Evolutionary conservation across 2,797 vertebrate species (phyloP), one percentile per base, ranked within the genome.

Genomic region (Premnoplex brunnescens): DNA sequence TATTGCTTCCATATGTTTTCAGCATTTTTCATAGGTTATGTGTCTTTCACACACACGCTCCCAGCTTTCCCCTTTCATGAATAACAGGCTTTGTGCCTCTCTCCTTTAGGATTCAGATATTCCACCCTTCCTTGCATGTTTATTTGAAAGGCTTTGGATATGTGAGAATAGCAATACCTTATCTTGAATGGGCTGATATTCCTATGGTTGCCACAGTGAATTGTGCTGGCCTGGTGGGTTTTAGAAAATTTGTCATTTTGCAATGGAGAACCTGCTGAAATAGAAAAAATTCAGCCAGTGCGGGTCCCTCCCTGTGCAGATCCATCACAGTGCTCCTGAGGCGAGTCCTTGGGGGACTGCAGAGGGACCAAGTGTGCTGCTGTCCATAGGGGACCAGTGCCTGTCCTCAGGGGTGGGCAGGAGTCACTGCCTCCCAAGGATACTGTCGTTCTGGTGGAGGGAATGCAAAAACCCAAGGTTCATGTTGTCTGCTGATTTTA

Each of bases 1-100:
- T 96, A 95, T 96, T 96, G 87, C 87, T 97, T 96, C 96, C 96
- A 94, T 96, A 97, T 96, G 94, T 93, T 93, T 95, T 76, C 69
- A 96, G 81, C 92, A 95, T 96, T 96, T 96, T 95, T 96, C 14
- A 6, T 97, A 94, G 96, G 93, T 96, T 97, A 94, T 95, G 95
- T 91, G 69, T 95, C 89, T 93, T 95, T 94, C 58, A 39, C 77
- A 54, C 71, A 75, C 77, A 69, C 27, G 3, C 89, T 92, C 83
- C 69, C 82, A 86, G 91, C 76, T 92, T 94, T 95, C 87, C 48
- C 73, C 77, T 96, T 95, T 94, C 96, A 76, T 96, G 96, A 97
- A 95, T 97, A 96, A 95, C 91, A 19, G 72, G 59, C 89, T 97
- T 97, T 97, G 94, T 96, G 91, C 84, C 68, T 78, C 76, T 66